Conservation (phyloP, 2,113 vertebrate species). For the Megaleporinus macrocephalus region DNA sequence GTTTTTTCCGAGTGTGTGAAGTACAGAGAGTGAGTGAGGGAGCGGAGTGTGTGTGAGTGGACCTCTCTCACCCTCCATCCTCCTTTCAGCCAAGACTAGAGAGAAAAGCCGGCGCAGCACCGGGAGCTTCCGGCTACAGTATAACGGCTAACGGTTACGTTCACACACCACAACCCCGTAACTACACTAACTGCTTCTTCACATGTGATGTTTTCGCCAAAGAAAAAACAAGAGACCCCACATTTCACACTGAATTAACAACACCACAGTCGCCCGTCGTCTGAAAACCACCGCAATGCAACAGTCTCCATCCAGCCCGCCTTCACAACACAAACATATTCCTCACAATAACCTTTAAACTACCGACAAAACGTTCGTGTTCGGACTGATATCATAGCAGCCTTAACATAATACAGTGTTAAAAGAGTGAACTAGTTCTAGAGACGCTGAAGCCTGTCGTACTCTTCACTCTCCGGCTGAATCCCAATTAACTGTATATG, state of each 20-base stretch:
- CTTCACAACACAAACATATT: background rate
- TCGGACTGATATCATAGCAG: no score
- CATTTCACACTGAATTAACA: no score
- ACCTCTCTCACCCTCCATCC: background rate
- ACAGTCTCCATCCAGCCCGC: background rate
- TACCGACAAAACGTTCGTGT: no score
- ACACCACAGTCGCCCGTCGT: background rate
- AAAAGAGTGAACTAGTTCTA: no score
- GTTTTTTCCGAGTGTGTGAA: background rate
- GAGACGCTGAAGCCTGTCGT: no score
- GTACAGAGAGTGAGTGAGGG: background rate
- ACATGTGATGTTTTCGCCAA: background rate
- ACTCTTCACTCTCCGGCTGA: no score
- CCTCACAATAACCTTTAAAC: no score
- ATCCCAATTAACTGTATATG: no score
- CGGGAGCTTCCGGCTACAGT: background rate
- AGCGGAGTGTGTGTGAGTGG: background rate
- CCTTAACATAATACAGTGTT: no score
- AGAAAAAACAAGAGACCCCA: background rate
- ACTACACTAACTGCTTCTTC: background rate
- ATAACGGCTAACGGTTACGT: background rate
- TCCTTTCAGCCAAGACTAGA: background rate
- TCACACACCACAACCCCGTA: no score
- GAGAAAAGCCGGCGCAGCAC: background rate
- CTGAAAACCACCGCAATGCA: constrained; percentile 38